Percentiles rank a stretch among this genome's conserved stretches.
Conservation (phyloP, 2,888 invertebrate genomes). For the Drosophila austrosaltans region DNA sequence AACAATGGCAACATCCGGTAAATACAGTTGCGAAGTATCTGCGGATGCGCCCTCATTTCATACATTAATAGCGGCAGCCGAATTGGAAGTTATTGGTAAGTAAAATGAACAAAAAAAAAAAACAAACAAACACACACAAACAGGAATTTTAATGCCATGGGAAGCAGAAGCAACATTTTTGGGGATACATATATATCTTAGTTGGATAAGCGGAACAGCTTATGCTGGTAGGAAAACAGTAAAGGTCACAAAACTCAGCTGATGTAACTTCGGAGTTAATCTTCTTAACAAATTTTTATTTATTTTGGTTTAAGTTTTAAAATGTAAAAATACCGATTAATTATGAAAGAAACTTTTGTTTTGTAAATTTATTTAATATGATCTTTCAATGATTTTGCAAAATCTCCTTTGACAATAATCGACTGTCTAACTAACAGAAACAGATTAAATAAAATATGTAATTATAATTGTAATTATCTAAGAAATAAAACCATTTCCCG, state of each 20-base stretch:
- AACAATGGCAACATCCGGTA: constrained; percentile 81
- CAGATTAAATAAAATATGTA: no score
- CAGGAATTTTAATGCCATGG: background rate
- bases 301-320: background rate
- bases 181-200: background rate
- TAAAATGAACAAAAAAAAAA: constrained; percentile 45
- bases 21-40: constrained; percentile 84
- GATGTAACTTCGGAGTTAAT: background rate
- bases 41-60: constrained; percentile 84
- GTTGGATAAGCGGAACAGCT: background rate
- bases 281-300: background rate
- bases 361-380: no score
- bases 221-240: constrained; percentile 1
- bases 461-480: no score
- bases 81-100: constrained; percentile 84
- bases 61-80: constrained; percentile 83
- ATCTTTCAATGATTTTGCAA: no score
- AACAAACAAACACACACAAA: background rate
- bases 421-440: no score
- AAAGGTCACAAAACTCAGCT: background rate
- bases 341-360: background rate
- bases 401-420: no score
- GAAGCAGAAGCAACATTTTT: background rate
- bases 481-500: no score
- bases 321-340: background rate